phyloP scores from a whole-genome alignment of 2,797 vertebrate genomes.

The Chaunax sp. region DNA sequence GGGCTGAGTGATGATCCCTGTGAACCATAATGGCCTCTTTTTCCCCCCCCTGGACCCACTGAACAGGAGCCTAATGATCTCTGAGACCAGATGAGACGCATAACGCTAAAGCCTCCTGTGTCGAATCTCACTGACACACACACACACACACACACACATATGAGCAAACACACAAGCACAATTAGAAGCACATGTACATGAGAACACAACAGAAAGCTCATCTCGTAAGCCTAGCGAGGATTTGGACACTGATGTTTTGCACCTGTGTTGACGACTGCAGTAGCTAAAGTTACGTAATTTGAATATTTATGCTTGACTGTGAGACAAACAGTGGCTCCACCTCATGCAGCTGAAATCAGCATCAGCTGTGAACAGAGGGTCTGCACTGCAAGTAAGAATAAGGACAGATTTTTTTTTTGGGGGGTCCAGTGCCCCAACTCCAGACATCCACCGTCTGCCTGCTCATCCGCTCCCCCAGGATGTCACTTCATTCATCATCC shows the following conservation, averaged over 20 bases:
- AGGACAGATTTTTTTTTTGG: slow-evolving; percentile 23
- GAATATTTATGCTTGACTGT: not conserved
- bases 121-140: slow-evolving; percentile 33
- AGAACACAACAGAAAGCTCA: slow-evolving; percentile 8
- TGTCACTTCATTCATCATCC: slow-evolving; percentile 80
- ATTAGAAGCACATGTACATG: slow-evolving; percentile 14
- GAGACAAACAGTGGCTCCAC: not conserved
- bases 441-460: slow-evolving; percentile 64
- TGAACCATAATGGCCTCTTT: slow-evolving; percentile 65
- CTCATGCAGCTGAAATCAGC: slow-evolving; percentile 14
- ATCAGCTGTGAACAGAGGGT: slow-evolving; percentile 10
- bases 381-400: slow-evolving; percentile 2
- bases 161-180: slow-evolving; percentile 23
- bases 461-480: slow-evolving; percentile 67
- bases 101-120: slow-evolving; percentile 43
- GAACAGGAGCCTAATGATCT: slow-evolving; percentile 71
- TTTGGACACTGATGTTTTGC: slow-evolving; percentile 3
- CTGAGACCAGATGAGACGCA: slow-evolving; percentile 68
- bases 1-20: slow-evolving; percentile 56
- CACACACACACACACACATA: slow-evolving; percentile 26
- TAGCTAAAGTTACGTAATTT: slow-evolving; percentile 8
- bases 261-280: slow-evolving; percentile 23
- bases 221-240: not conserved
- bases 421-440: slow-evolving; percentile 54
- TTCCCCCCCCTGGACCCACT: slow-evolving; percentile 42